phyloP scores from a whole-genome alignment of 1,140 invertebrate genomes.

The Tyrophagus putrescentiae region DNA sequence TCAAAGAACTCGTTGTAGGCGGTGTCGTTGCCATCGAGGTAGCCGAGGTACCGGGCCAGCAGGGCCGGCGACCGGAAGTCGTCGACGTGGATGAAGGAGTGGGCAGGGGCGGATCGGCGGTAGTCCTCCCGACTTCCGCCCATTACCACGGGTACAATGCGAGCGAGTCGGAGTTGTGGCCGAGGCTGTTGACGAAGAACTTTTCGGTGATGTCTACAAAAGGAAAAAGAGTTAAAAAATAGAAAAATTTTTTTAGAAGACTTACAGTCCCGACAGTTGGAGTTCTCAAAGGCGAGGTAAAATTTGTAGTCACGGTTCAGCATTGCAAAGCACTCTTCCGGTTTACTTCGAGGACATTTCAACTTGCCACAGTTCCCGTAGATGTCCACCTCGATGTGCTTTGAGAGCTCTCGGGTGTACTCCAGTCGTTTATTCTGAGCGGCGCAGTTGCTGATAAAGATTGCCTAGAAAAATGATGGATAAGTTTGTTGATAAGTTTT shows the following conservation, averaged over 20 bases:
- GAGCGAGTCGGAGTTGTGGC: too few species aligned
- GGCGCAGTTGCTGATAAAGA: conserved; percentile 92
- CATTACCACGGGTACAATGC: conserved; percentile 80
- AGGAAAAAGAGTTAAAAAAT: conserved; percentile 49
- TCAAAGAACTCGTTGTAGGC: conserved; percentile 83
- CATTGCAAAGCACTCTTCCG: conserved; percentile 70
- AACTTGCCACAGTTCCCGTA: conserved; percentile 70
- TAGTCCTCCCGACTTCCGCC: conserved; percentile 76
- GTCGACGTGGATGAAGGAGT: conserved; percentile 82
- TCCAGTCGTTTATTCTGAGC: conserved; percentile 69
- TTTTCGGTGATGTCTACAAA: too few species aligned
- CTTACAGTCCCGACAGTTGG: conserved; percentile 87
- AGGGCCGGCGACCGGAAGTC: conserved; percentile 73
- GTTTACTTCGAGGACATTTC: conserved; percentile 58
- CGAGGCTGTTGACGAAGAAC: conserved; percentile 77
- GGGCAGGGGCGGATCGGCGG: conserved; percentile 61
- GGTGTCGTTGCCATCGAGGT: conserved; percentile 64
- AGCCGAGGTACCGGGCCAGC: conserved; percentile 65
- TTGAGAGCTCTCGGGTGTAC: conserved; percentile 67
- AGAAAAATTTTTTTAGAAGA: too few species aligned
- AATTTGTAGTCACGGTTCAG: conserved; percentile 92
- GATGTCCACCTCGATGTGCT: conserved; percentile 77
- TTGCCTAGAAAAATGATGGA: too few species aligned
- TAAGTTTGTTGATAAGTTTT: too few species aligned
- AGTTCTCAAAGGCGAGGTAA: conserved; percentile 93